These are phyloP conservation scores for Melierax canorus DNA, from an alignment of 2,113 vertebrate genomes.

Conservation along the genomic window DNA sequence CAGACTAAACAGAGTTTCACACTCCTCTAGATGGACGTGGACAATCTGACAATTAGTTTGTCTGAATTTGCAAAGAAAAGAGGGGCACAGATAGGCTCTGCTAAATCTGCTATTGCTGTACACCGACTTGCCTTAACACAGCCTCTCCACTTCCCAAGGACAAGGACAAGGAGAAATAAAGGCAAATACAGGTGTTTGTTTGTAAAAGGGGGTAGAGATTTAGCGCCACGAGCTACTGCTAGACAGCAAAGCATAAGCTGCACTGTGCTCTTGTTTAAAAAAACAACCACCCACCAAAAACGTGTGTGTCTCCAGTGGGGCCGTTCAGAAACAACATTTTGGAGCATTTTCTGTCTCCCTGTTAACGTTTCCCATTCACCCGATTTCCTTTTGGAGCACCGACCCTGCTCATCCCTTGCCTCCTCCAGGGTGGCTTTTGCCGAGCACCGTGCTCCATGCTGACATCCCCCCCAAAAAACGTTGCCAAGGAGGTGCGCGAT, in stretches of 20 bases:
- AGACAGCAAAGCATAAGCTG: background rate
- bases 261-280: background rate
- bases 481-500: no score
- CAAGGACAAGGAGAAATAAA: background rate
- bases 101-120: background rate
- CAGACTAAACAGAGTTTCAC: background rate
- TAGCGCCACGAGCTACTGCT: background rate
- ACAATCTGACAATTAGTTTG: background rate
- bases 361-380: background rate
- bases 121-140: background rate
- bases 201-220: background rate
- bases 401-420: background rate
- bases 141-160: background rate
- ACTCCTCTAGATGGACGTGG: rapidly evolving
- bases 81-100: background rate
- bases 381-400: background rate
- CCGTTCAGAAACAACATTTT: background rate
- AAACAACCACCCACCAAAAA: no score
- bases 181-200: background rate
- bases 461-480: background rate
- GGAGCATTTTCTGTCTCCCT: background rate
- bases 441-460: rapidly evolving
- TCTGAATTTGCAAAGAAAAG: background rate
- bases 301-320: rapidly evolving
- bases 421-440: background rate